Percentiles rank a stretch among this genome's conserved stretches.
Evolutionary conservation across 2,797 vertebrate species (phyloP).

Genomic region (Echeneis naucrates): DNA sequence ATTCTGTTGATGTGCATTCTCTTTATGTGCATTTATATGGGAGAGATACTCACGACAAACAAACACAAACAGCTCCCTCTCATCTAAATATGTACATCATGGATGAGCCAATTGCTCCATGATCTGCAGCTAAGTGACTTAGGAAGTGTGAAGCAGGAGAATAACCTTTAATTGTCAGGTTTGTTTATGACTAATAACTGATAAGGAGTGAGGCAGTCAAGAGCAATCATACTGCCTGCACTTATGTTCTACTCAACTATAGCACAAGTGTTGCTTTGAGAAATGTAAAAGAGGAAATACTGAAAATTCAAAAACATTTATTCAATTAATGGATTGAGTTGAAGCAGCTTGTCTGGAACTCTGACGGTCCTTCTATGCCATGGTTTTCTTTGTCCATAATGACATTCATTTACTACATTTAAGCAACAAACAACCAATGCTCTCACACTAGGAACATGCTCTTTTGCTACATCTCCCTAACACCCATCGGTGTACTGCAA

Average conservation of each 20-base stretch:
- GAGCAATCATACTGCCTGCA: neutral
- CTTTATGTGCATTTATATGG: conserved; percentile 64
- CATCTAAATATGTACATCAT: neutral
- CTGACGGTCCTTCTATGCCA: neutral
- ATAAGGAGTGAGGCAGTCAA: neutral
- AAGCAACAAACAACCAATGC: neutral
- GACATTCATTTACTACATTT: neutral
- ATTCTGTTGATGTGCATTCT: conserved; percentile 64
- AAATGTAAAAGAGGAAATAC: neutral
- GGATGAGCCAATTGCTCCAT: neutral
- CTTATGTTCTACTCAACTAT: neutral
- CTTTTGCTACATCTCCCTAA: conserved; percentile 24
- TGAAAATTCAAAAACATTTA: neutral
- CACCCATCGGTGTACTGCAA: conserved; percentile 12
- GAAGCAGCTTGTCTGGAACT: neutral
- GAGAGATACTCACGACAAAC: conserved; percentile 27
- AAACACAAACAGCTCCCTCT: conserved; percentile 20
- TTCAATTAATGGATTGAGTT: neutral
- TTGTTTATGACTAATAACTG: conserved; percentile 2
- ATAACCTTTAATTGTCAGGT: neutral
- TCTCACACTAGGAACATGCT: conserved; percentile 4
- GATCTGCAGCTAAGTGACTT: neutral
- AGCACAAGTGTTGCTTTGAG: neutral
- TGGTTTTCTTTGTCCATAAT: neutral
- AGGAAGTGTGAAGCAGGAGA: neutral